Base-by-base conservation (phyloP, 2,888 invertebrate genomes). In the Apamea epomidion region DNA sequence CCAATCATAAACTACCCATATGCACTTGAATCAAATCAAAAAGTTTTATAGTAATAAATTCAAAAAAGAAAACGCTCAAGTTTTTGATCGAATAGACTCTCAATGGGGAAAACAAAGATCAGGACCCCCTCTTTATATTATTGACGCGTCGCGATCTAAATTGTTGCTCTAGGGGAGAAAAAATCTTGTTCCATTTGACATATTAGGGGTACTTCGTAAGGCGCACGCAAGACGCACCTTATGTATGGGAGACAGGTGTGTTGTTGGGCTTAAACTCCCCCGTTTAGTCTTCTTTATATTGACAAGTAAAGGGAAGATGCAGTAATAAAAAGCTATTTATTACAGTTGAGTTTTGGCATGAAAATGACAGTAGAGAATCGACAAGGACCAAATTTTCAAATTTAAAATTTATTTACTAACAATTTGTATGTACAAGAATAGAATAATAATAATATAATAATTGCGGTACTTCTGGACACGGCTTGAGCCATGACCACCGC, bases 121-220 rank as follows among this genome's bases (percentile, higher is more conserved):
- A 37, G 58, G 74, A 76, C 92, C 93, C 94, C 93, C 92, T 93
- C 92, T 94, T 93, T 92, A 93, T 95, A 94, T 94, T 95, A 94
- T 95, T 94, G 95, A 94, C 95, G 94, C 94, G 95, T 94, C 93
- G 93, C 93, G 91, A 93, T 94, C 95, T 94, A 95, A 96, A 96
- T 96, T 96, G 95, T 94, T 92, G 91, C 93, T 74, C 92, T 92
- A 91, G 92, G 93, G 93, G 94, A 91, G 92, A 91, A 91, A 88
- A 92, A 95, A 94, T 93, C 93, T 90, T 91, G 92, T 94, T 94
- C 93, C 94, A 94, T 95, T 95, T 94, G 95, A 94, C 93, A 92
- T 92, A 94, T 95, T 93, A 93, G 90, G 91, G 88, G 87, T 89
- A 90, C 92, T 92, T 90, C 87, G 83, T 74, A 80, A 79, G 79